Percentiles rank a stretch among this genome's conserved stretches.
Conservation (phyloP, 1,140 invertebrate genomes). For the Anadara kagoshimensis region DNA sequence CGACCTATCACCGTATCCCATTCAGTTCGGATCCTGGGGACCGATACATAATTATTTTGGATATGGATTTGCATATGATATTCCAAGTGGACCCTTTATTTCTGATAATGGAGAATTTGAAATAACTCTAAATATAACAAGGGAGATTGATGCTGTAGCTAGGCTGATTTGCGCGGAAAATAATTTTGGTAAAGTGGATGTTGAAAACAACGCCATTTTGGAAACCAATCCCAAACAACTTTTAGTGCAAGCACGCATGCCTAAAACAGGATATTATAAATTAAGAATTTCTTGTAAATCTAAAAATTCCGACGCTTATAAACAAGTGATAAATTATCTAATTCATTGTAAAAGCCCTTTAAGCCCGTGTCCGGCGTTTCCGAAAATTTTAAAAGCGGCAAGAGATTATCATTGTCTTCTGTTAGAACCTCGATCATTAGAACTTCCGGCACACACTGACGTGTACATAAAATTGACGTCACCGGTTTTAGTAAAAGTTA, state of each 20-base stretch:
- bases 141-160: slow-evolving; percentile 5
- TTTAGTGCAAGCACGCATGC: slow-evolving; percentile 19
- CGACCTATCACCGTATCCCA: slow-evolving; percentile 1
- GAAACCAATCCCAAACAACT: background rate
- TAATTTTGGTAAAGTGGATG: slow-evolving; percentile 16
- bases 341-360: too few relatives aligned
- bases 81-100: slow-evolving; percentile 6
- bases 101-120: background rate
- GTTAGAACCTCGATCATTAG: too few relatives aligned
- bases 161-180: slow-evolving; percentile 3
- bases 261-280: slow-evolving; percentile 19
- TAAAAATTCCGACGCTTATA: too few relatives aligned
- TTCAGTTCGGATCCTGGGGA: slow-evolving; percentile 18
- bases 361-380: too few relatives aligned
- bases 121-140: background rate
- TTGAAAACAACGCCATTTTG: slow-evolving; percentile 4
- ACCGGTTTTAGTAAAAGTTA: too few relatives aligned
- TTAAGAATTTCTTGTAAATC: too few relatives aligned
- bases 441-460: too few relatives aligned
- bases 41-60: slow-evolving; percentile 22
- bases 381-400: too few relatives aligned
- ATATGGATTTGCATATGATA: slow-evolving; percentile 13
- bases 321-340: too few relatives aligned
- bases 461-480: too few relatives aligned
- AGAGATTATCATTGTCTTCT: too few relatives aligned